Evolutionary conservation across 2,797 vertebrate species (phyloP).

Genomic region (Galagoides demidoff): DNA sequence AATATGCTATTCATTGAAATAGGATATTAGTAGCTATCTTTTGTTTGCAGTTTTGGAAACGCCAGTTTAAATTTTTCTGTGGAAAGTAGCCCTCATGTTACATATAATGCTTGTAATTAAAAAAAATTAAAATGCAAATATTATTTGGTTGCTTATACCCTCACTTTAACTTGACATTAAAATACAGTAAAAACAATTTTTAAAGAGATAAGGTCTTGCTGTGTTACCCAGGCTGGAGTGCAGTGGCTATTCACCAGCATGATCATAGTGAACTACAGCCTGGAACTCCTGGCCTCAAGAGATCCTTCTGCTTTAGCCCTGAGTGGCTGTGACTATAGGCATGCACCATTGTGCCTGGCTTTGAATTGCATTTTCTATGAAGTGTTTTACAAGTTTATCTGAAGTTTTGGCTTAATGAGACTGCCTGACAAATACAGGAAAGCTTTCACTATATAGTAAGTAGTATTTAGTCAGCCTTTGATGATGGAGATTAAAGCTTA

Average conservation of each 20-base stretch:
- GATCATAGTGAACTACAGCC: neutral
- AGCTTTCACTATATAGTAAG: neutral
- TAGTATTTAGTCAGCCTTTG: neutral
- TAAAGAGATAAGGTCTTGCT: neutral
- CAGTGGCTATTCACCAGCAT: neutral
- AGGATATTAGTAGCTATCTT: neutral
- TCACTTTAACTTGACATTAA: neutral
- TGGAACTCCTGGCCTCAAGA: neutral
- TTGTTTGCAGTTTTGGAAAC: conserved; percentile 12
- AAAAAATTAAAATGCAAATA: neutral
- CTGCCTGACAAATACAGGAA: neutral
- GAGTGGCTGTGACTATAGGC: neutral
- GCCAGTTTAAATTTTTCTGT: conserved; percentile 8
- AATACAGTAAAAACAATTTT: neutral
- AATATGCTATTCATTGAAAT: neutral
- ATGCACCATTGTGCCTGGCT: neutral
- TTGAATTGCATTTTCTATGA: neutral
- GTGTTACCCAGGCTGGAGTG: neutral
- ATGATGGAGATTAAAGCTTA: neutral
- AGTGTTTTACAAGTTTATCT: neutral
- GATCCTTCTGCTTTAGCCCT: neutral
- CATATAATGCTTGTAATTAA: neutral
- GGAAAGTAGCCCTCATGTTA: neutral
- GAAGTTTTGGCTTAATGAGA: neutral
- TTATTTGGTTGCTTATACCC: too few relatives aligned